These are phyloP conservation scores for Echeneis naucrates DNA, from an alignment of 2,797 vertebrate genomes.

Conservation along the genomic window DNA sequence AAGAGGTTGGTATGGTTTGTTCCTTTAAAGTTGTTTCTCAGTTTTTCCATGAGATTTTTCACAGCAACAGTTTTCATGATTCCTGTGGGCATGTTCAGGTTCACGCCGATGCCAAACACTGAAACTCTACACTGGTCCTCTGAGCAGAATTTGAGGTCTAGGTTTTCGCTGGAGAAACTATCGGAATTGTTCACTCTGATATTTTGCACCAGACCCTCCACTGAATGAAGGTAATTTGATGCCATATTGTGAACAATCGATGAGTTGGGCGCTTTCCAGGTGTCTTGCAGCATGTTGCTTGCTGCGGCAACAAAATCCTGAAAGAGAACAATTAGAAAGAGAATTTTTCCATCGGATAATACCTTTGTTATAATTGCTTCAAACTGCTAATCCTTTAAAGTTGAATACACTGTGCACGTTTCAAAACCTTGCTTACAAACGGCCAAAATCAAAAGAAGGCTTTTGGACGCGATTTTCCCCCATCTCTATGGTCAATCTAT, in stretches of 20 bases:
- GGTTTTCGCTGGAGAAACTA: constrained; percentile 45
- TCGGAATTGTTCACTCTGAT: constrained; percentile 61
- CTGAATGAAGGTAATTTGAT: constrained; percentile 69
- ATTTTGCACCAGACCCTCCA: constrained; percentile 79
- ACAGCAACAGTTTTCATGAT: constrained; percentile 76
- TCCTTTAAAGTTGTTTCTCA: constrained; percentile 1
- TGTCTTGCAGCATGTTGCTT: constrained; percentile 77
- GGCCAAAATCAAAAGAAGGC: no score
- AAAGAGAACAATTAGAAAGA: constrained; percentile 56
- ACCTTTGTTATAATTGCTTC: no score
- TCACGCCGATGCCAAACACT: constrained; percentile 59
- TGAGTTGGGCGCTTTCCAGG: constrained; percentile 32
- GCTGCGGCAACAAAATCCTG: constrained; percentile 77
- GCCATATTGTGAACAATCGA: constrained; percentile 27
- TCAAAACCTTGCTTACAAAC: no score
- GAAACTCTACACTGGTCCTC: constrained; percentile 45
- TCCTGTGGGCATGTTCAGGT: constrained; percentile 44
- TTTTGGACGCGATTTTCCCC: no score
- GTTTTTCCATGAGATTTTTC: constrained; percentile 71
- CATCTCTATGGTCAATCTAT: no score
- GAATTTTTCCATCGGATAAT: no score
- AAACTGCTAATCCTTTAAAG: background rate
- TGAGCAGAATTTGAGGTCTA: constrained; percentile 75
- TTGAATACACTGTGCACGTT: no score
- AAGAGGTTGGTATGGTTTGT: constrained; percentile 28